These are phyloP conservation scores for Acanthurus lineatus DNA, from an alignment of 2,797 vertebrate species.

Conservation along the genomic window DNA sequence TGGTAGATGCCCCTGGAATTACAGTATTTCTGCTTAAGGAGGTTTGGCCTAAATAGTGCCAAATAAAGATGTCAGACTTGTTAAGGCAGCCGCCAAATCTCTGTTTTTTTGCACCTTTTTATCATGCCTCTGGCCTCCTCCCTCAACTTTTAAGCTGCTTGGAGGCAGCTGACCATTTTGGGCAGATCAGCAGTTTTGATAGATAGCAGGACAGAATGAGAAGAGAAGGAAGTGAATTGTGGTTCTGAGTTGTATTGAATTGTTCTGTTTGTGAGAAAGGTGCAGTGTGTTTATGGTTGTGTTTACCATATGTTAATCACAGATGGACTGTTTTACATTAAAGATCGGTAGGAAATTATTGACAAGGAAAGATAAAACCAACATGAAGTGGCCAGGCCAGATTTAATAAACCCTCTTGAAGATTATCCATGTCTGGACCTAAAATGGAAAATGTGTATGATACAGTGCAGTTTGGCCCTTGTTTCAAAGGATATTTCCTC, in stretches of 20 bases:
- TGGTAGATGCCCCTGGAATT: slow-evolving; percentile 57
- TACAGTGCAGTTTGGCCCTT: background rate
- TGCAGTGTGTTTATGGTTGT: slow-evolving; percentile 4
- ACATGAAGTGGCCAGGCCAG: background rate
- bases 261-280: slow-evolving; percentile 11
- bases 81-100: slow-evolving; percentile 72
- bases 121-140: slow-evolving; percentile 48
- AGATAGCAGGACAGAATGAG: slow-evolving; percentile 44
- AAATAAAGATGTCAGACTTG: slow-evolving; percentile 75
- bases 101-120: slow-evolving; percentile 54
- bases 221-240: slow-evolving; percentile 14
- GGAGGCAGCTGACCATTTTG: slow-evolving; percentile 64
- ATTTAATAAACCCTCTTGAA: background rate
- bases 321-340: background rate
- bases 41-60: slow-evolving; percentile 65
- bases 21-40: slow-evolving; percentile 64
- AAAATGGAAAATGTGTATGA: background rate
- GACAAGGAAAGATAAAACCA: background rate
- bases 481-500: background rate
- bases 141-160: slow-evolving; percentile 65
- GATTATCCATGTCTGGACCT: background rate
- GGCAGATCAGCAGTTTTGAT: slow-evolving; percentile 69
- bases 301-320: slow-evolving; percentile 9
- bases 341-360: background rate
- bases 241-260: slow-evolving; percentile 1